These are phyloP conservation scores for Pteronotus mesoamericanus DNA, from an alignment of 2,797 vertebrate species.

Conservation along the genomic window DNA sequence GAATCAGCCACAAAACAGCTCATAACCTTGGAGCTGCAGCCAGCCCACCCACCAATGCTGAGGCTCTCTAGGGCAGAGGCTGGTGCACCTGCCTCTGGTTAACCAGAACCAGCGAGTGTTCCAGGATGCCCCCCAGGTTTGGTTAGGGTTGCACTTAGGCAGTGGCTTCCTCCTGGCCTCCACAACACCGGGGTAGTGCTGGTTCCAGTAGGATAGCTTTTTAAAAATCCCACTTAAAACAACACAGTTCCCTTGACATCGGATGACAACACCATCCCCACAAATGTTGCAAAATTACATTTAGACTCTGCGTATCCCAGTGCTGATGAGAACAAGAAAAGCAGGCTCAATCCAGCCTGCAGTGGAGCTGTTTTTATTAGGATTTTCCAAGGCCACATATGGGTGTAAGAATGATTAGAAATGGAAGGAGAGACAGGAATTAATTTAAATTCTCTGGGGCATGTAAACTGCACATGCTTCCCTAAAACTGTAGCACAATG, in stretches of 20 bases:
- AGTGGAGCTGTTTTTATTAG: background rate
- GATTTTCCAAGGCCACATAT: background rate
- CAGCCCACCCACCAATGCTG: background rate
- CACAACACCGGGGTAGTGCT: background rate
- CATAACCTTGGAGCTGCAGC: background rate
- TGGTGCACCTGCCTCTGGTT: background rate
- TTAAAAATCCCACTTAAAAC: background rate
- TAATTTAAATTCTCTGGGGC: slow-evolving; percentile 28
- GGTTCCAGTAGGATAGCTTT: background rate
- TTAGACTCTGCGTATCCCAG: background rate
- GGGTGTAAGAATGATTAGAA: background rate
- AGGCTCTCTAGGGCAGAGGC: fast-evolving
- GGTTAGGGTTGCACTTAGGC: background rate
- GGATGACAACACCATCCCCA: background rate
- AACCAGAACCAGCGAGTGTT: background rate
- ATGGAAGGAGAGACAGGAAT: background rate
- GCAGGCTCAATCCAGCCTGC: background rate
- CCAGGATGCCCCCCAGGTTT: fast-evolving
- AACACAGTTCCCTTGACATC: background rate
- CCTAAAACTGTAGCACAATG: background rate
- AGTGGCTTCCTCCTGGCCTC: background rate
- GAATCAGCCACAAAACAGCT: background rate
- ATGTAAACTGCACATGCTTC: slow-evolving; percentile 6
- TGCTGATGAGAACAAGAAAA: background rate
- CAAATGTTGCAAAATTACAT: background rate